A percentile compares a stretch with the other conserved stretches of the same genome.
These are phyloP conservation scores for Morinoia aosen DNA, from an alignment of 2,888 invertebrate genomes.

Conservation along the genomic window DNA sequence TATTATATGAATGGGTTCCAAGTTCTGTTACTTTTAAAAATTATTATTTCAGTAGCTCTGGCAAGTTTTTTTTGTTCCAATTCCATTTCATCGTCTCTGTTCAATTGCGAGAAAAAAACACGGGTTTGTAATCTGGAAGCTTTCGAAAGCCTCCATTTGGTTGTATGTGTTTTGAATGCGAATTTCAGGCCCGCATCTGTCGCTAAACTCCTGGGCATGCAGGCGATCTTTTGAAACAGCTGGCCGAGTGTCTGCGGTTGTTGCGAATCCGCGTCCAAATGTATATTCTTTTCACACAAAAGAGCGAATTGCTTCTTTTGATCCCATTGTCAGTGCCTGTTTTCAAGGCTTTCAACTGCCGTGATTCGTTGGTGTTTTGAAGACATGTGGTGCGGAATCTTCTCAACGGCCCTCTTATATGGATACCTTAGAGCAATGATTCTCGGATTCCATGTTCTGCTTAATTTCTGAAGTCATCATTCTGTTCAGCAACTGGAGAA, in stretches of 20 bases:
- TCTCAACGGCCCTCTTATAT: neutral
- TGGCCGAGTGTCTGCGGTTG: neutral
- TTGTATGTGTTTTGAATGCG: neutral
- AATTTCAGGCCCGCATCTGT: neutral
- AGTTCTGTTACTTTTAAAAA: neutral
- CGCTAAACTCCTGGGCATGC: neutral
- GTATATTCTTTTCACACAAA: slow-evolving; percentile 10
- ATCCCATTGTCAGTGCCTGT: neutral
- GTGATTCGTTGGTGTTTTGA: neutral
- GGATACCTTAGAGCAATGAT: neutral
- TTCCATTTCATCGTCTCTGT: neutral
- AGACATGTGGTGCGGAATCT: neutral
- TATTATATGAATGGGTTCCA: neutral
- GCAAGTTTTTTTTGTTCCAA: neutral
- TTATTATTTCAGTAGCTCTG: neutral
- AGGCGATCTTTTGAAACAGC: neutral
- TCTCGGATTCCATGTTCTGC: neutral
- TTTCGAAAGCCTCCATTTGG: neutral
- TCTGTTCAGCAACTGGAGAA: neutral
- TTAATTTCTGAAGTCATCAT: neutral
- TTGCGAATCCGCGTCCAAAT: neutral
- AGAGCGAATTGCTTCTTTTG: slow-evolving; percentile 17
- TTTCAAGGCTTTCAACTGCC: neutral
- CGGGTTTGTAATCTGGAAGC: neutral
- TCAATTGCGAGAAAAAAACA: neutral